Conservation (phyloP, 1,140 invertebrate species). For the Nasonia longicornis region DNA sequence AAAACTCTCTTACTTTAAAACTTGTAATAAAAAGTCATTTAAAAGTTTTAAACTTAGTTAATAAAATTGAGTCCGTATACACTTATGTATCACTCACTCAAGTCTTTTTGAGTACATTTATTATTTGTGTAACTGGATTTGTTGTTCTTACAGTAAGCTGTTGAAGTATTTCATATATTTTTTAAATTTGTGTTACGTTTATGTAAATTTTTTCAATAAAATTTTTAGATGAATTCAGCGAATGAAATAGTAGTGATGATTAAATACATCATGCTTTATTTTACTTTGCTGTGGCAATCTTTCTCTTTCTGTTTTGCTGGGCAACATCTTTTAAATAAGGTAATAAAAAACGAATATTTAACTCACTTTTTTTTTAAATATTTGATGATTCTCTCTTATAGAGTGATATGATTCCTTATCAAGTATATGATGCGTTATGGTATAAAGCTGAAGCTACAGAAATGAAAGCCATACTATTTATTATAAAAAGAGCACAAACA, state of each 20-base stretch:
- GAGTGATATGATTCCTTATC: background rate
- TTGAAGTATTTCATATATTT: background rate
- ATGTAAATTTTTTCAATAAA: background rate
- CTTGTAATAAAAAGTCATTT: background rate
- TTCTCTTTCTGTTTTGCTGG: constrained; percentile 25
- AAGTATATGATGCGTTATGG: constrained; percentile 13
- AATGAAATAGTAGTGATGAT: background rate
- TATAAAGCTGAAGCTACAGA: constrained; percentile 2
- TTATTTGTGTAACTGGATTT: constrained; percentile 27
- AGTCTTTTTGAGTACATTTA: constrained; percentile 15
- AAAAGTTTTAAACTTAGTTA: constrained; percentile 13
- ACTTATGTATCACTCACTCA: constrained; percentile 22
- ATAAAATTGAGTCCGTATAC: constrained; percentile 20
- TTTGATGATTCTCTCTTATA: background rate
- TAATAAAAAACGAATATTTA: background rate
- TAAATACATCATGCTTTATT: background rate
- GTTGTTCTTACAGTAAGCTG: constrained; percentile 11
- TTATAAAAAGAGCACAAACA: constrained; percentile 17
- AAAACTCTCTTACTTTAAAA: background rate
- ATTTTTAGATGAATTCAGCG: background rate
- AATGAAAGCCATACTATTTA: background rate
- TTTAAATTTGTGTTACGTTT: background rate
- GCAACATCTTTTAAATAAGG: constrained; percentile 22
- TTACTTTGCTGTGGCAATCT: background rate
- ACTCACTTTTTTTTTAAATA: background rate